These are phyloP conservation scores for Dryoscopus gambensis DNA, from an alignment of 2,113 vertebrate genomes.

Conservation along the genomic window DNA sequence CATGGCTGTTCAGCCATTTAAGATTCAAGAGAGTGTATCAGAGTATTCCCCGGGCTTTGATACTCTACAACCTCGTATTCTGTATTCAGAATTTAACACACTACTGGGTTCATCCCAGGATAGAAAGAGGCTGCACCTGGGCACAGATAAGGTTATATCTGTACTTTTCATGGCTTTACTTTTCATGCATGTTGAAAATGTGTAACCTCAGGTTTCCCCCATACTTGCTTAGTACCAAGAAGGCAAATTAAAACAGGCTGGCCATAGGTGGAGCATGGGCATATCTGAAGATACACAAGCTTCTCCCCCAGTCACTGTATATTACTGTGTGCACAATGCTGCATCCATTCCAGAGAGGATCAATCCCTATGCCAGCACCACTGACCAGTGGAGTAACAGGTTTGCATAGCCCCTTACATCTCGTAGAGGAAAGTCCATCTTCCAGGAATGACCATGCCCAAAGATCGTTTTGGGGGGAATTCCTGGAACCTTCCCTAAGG, in stretches of 20 bases:
- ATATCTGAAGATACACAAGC: not conserved
- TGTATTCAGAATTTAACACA: not conserved
- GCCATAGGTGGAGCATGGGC: rapidly evolving
- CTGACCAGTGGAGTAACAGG: not conserved
- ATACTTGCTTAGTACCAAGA: not conserved
- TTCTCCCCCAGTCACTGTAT: not conserved
- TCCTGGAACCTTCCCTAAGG: not conserved
- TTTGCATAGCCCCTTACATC: not conserved
- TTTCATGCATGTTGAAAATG: not conserved
- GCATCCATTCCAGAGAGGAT: not conserved
- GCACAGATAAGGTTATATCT: not conserved
- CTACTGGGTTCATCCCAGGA: not conserved
- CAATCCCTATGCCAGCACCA: not conserved
- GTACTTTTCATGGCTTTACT: not conserved
- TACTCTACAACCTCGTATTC: not conserved
- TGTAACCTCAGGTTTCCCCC: not conserved
- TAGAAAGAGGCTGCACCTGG: not conserved
- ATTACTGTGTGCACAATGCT: rapidly evolving
- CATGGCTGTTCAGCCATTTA: not conserved
- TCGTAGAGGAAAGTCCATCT: not conserved
- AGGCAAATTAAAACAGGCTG: not conserved
- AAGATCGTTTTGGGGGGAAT: not conserved
- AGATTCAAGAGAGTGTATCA: not conserved
- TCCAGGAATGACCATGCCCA: not conserved
- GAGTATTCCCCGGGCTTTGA: not conserved